These are phyloP conservation scores for Solenopsis invicta DNA, from an alignment of 1,140 invertebrate species.

Conservation along the genomic window DNA sequence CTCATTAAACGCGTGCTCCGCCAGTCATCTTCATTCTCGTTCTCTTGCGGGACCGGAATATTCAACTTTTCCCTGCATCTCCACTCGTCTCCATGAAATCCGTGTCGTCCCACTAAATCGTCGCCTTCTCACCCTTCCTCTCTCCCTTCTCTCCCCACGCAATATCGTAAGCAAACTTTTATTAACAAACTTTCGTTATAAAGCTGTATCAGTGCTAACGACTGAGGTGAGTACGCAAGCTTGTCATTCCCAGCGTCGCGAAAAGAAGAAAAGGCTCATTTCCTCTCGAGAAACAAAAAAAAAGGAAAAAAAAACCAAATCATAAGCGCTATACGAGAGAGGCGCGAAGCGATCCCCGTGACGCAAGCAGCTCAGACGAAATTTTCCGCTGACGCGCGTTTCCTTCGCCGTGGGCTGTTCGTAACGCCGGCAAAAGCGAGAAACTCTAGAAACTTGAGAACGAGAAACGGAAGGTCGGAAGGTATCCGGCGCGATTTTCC, in stretches of 20 bases:
- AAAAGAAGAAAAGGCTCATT: background rate
- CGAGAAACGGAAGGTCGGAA: constrained; percentile 2
- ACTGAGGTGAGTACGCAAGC: background rate
- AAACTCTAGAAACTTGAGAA: constrained; percentile 17
- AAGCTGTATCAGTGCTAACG: constrained; percentile 38
- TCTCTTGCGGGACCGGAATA: background rate
- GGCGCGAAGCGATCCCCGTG: constrained; percentile 15
- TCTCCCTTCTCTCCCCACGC: background rate
- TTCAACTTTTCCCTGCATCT: constrained; percentile 32
- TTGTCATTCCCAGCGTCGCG: constrained; percentile 6
- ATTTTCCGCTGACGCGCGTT: constrained; percentile 45
- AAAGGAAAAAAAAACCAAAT: background rate
- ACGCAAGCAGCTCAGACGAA: constrained; percentile 18
- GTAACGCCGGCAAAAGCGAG: background rate
- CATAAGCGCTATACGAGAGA: background rate
- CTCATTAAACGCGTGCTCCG: constrained; percentile 16
- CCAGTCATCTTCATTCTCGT: constrained; percentile 18
- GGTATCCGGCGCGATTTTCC: background rate
- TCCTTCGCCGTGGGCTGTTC: constrained; percentile 10
- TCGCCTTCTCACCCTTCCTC: background rate
- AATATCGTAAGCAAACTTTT: constrained; percentile 50
- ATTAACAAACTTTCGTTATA: constrained; percentile 60
- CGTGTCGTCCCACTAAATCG: constrained; percentile 20
- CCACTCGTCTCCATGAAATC: constrained; percentile 11
- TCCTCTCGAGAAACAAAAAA: background rate